Conservation (phyloP, 2,113 vertebrate genomes). For the Crotalus helleri region DNA sequence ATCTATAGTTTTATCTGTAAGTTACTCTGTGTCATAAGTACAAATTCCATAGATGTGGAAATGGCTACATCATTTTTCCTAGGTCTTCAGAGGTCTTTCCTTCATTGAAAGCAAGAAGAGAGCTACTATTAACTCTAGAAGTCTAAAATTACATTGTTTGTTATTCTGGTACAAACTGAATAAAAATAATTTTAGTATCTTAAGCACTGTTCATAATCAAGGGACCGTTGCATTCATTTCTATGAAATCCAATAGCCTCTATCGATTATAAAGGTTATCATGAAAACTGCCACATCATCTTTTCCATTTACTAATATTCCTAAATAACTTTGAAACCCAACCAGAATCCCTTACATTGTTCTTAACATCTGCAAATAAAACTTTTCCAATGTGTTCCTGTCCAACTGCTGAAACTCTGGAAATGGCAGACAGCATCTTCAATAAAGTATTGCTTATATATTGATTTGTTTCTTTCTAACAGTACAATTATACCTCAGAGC, state of each 20-base stretch:
- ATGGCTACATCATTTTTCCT: background rate
- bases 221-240: background rate
- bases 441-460: background rate
- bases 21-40: background rate
- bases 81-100: background rate
- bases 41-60: background rate
- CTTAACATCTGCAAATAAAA: background rate
- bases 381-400: background rate
- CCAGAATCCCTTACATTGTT: background rate
- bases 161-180: background rate
- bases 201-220: background rate
- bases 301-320: background rate
- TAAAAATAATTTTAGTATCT: background rate
- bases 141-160: background rate
- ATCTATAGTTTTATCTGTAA: background rate
- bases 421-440: background rate
- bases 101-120: background rate
- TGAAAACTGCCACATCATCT: background rate
- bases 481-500: background rate
- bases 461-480: background rate
- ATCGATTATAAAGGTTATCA: background rate
- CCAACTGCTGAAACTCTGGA: background rate
- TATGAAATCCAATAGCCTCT: background rate
- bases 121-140: background rate
- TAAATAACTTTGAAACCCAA: background rate